Percentiles rank a stretch among this genome's conserved stretches.
phyloP scores from a whole-genome alignment of 2,888 invertebrate species.

The Lepidocyrtoides sp. region DNA sequence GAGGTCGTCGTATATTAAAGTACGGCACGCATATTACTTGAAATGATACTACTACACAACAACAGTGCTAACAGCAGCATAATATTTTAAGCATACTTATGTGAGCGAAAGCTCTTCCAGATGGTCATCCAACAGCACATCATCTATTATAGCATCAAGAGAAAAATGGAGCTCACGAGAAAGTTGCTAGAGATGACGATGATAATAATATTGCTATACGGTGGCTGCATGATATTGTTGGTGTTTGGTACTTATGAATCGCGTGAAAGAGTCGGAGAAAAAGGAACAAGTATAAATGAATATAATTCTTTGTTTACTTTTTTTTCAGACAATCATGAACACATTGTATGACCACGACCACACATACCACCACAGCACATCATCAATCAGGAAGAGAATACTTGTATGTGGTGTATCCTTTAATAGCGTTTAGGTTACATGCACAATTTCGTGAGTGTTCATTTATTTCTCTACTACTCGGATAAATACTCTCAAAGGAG shows the following conservation, averaged over 20 bases:
- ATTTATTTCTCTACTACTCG: slow-evolving; percentile 10
- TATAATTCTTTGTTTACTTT: slow-evolving; percentile 86
- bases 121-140: slow-evolving; percentile 49
- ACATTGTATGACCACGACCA: slow-evolving; percentile 43
- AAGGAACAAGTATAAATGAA: slow-evolving; percentile 59
- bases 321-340: too few relatives aligned
- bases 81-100: background rate
- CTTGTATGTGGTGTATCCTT: too few relatives aligned
- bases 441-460: slow-evolving; percentile 3
- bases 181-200: background rate
- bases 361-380: slow-evolving; percentile 40
- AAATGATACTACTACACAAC: too few relatives aligned
- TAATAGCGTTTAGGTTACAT: slow-evolving; percentile 12
- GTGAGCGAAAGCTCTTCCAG: slow-evolving; percentile 50
- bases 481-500: background rate
- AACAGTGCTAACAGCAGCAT: background rate
- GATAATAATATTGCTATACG: background rate
- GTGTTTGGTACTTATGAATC: slow-evolving; percentile 7
- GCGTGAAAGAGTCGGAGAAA: slow-evolving; percentile 24
- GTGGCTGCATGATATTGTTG: background rate
- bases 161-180: slow-evolving; percentile 25
- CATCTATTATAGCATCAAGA: slow-evolving; percentile 9
- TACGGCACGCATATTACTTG: slow-evolving; percentile 15
- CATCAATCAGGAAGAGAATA: slow-evolving; percentile 35
- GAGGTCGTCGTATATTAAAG: background rate